Evolutionary conservation across 2,113 vertebrate species (phyloP).

Genomic region (Phyllostomus discolor): DNA sequence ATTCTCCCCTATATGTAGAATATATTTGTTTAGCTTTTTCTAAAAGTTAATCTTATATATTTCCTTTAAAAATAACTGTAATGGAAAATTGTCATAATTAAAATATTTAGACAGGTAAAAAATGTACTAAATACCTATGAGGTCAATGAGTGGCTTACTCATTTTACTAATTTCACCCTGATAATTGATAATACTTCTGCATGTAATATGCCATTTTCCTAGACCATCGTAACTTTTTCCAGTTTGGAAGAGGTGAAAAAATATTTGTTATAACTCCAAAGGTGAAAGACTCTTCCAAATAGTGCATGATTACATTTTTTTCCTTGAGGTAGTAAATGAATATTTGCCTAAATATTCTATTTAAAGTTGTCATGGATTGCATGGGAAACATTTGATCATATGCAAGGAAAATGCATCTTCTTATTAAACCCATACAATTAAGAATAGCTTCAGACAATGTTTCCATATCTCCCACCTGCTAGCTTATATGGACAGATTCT

Average conservation of each 20-base stretch:
- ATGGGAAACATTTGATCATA: not conserved
- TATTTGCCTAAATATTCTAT: conserved; percentile 3
- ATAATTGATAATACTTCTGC: conserved; percentile 32
- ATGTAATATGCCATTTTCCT: conserved; percentile 8
- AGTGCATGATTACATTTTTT: not conserved
- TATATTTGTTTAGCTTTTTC: conserved; percentile 22
- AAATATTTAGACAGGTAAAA: conserved; percentile 21
- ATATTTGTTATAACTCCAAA: conserved; percentile 19
- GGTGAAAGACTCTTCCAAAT: conserved; percentile 14
- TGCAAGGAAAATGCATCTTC: conserved; percentile 36
- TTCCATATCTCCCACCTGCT: not conserved
- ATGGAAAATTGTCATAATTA: not conserved
- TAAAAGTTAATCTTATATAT: not conserved
- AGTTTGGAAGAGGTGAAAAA: not conserved
- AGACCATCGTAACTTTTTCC: not conserved
- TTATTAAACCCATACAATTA: not conserved
- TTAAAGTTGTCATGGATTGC: not conserved
- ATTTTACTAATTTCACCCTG: not conserved
- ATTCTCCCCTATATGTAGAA: not conserved
- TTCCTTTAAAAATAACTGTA: not conserved
- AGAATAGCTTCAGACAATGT: not conserved
- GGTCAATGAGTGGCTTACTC: not conserved
- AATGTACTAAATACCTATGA: not conserved
- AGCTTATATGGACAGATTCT: not conserved
- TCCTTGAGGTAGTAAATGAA: not conserved